Evolutionary conservation across 2,888 invertebrate genomes (phyloP), one percentile per base, ranked within the genome.

Genomic region (Drosophila barbarae): DNA sequence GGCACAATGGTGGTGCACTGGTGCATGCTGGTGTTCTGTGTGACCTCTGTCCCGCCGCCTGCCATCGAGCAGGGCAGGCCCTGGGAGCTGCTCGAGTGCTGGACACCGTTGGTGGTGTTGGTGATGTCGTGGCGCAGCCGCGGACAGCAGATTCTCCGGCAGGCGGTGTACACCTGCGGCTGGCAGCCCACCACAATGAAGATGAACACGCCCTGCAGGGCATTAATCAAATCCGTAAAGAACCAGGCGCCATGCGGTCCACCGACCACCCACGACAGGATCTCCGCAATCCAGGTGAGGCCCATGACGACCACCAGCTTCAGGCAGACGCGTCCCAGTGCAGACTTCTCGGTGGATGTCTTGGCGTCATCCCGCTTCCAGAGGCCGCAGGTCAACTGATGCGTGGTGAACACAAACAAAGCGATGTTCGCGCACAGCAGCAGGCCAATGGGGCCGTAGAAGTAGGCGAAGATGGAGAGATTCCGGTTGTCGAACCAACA

Each of bases 321-420:
- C 89, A 96, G 92, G 88, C 96, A 96, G 49, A 96, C 94, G 76
- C 94, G 92, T 13, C 95, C 95, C 77, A 96, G 89, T 3, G 95
- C 95, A 47, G 95, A 95, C 92, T 93, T 92, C 90, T 94, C 94
- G 10, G 93, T 93, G 32, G 95, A 95, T 49, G 95, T 95, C 91
- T 96, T 96, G 80, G 95, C 95, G 78, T 95, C 93, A 89, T 96
- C 96, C 69, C 95, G 93, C 87, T 95, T 95, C 96, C 96, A 96
- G 49, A 96, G 91, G 49, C 96, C 96, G 88, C 96, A 96, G 23
- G 96, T 96, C 76, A 96, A 90, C 90, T 96, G 95, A 65, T 95
- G 92, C 52, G 96, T 94, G 35, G 96, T 96, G 69, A 94, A 93
- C 32, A 93, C 91, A 90, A 96, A 96, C 66, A 96, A 92, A 61